Evolutionary conservation across 2,797 vertebrate species (phyloP).

Genomic region (Babyrousa celebensis): DNA sequence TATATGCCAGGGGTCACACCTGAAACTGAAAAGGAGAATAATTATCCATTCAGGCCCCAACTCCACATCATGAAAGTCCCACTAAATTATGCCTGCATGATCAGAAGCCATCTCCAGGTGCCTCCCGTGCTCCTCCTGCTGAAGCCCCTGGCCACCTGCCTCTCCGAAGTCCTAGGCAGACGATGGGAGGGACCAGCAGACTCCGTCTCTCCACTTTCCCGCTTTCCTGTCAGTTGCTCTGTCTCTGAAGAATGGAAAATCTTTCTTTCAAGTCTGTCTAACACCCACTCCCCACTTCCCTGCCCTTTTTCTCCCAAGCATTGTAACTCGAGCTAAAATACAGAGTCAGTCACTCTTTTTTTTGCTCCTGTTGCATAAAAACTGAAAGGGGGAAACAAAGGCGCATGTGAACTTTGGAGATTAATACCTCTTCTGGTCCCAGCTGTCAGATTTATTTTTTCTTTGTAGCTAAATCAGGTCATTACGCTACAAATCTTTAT

Average conservation of each 20-base stretch:
- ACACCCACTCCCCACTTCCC: slow-evolving; percentile 54
- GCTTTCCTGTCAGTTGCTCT: slow-evolving; percentile 87
- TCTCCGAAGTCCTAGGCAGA: slow-evolving; percentile 83
- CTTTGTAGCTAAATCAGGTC: slow-evolving; percentile 91
- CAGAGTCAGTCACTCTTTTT: slow-evolving; percentile 84
- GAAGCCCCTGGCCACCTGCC: slow-evolving; percentile 83
- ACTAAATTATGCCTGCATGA: slow-evolving; percentile 66
- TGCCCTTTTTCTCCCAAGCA: slow-evolving; percentile 82
- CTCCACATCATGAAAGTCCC: slow-evolving; percentile 77
- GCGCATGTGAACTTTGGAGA: slow-evolving; percentile 89
- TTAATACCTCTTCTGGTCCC: slow-evolving; percentile 92
- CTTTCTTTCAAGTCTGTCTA: slow-evolving; percentile 84
- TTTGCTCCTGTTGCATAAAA: slow-evolving; percentile 88
- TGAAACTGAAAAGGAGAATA: slow-evolving; percentile 80
- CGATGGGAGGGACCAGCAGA: slow-evolving; percentile 70
- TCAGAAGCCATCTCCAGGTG: slow-evolving; percentile 82
- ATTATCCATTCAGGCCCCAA: slow-evolving; percentile 60
- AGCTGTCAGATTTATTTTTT: slow-evolving; percentile 91
- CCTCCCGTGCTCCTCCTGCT: slow-evolving; percentile 74
- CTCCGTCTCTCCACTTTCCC: slow-evolving; percentile 85
- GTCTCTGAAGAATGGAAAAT: slow-evolving; percentile 90
- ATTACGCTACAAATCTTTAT: slow-evolving; percentile 92
- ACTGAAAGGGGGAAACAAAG: slow-evolving; percentile 91
- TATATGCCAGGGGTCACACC: slow-evolving; percentile 76
- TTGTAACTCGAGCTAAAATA: slow-evolving; percentile 91